These are phyloP conservation scores for Vipera ursinii DNA, from an alignment of 2,797 vertebrate genomes.

Conservation along the genomic window DNA sequence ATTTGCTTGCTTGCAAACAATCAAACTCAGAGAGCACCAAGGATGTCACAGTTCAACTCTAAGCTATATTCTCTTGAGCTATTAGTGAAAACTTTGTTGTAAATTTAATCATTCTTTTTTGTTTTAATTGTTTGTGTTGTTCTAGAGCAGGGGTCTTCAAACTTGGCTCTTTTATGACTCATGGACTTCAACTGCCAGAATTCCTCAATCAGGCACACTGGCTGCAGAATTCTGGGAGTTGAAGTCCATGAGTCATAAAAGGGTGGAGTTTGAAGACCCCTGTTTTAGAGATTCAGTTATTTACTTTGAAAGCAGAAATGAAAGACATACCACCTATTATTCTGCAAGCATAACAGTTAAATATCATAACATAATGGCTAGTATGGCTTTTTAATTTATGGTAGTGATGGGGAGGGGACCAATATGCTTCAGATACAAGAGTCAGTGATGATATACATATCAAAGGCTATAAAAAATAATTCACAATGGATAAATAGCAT, in stretches of 20 bases:
- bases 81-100: constrained; percentile 37
- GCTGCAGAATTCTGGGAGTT: no score
- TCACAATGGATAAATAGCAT: not conserved
- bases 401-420: not conserved
- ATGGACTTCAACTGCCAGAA: no score
- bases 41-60: not conserved
- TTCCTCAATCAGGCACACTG: no score
- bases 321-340: not conserved
- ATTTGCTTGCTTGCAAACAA: not conserved
- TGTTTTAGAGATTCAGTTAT: not conserved
- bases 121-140: not conserved
- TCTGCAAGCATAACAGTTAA: not conserved
- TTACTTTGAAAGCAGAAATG: not conserved
- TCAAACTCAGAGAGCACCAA: not conserved
- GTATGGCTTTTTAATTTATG: not conserved
- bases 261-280: no score
- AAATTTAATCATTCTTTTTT: not conserved
- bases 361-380: not conserved
- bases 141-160: no score
- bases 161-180: no score
- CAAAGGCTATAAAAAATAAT: not conserved
- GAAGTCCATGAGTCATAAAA: no score
- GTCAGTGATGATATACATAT: not conserved
- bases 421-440: not conserved
- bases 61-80: not conserved